Conservation (phyloP, 1,140 invertebrate genomes). For the Asobara japonica region DNA sequence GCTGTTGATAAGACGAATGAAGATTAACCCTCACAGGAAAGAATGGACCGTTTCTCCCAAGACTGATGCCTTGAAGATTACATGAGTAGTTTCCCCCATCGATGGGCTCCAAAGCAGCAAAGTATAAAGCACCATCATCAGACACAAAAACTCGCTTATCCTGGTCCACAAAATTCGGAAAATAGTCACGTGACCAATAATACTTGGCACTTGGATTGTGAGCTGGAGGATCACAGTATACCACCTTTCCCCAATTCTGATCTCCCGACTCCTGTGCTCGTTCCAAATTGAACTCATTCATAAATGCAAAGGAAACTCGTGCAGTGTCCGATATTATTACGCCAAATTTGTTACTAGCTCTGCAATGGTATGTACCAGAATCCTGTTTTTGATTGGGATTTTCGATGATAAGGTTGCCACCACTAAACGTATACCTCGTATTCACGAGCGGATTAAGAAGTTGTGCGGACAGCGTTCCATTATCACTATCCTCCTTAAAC, state of each 20-base stretch:
- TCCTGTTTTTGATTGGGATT: conserved; percentile 80
- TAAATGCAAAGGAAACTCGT: conserved; percentile 88
- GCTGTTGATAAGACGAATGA: conserved; percentile 88
- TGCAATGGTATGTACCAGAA: conserved; percentile 90
- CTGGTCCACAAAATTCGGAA: conserved; percentile 93
- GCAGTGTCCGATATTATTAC: conserved; percentile 89
- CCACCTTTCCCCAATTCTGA: conserved; percentile 93
- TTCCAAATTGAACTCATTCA: conserved; percentile 90
- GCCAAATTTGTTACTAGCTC: conserved; percentile 89
- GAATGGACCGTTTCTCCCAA: conserved; percentile 89
- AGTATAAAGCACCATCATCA: conserved; percentile 92
- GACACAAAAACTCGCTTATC: conserved; percentile 93
- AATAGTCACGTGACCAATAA: conserved; percentile 89
- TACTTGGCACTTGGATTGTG: conserved; percentile 88
- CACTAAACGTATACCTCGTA: conserved; percentile 86
- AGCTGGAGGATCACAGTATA: conserved; percentile 92
- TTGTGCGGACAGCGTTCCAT: conserved; percentile 75
- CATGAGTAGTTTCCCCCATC: conserved; percentile 94
- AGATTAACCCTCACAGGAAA: conserved; percentile 87
- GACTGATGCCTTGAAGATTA: conserved; percentile 86
- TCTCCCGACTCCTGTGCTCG: conserved; percentile 83
- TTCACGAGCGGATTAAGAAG: conserved; percentile 83
- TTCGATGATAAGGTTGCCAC: conserved; percentile 90
- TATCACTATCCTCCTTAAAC: conserved; percentile 89
- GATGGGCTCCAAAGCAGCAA: conserved; percentile 90